Evolutionary conservation across 2,888 invertebrate genomes (phyloP), one percentile per base, ranked within the genome.

Genomic region (Diarsia brunnea): DNA sequence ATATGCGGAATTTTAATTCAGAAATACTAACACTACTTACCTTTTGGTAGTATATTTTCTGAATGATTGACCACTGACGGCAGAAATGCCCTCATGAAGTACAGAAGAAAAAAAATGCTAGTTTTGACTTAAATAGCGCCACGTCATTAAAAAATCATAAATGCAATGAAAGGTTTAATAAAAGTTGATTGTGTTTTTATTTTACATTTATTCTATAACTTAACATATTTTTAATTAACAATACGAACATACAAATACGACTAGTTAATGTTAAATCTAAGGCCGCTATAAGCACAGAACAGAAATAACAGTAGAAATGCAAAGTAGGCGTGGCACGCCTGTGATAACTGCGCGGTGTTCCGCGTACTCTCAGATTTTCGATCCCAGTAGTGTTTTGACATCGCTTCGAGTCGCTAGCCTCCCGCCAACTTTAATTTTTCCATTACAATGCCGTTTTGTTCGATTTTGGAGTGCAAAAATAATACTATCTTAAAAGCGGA

Each of bases 211-310:
- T 63, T 63, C 10, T 43, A 24, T 63, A 63, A n/a, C n/a, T 43
- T 24, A 43, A 63, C 14, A 43, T n/a, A 63, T 63, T n/a, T 47
- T 53, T 55, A 43, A 75, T 51, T 51, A 24, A 4, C 14, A 75
- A n/a, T 64, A 64, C 51, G 27, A 55, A 77, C 63, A 49, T 71
- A 77, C 73, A 79, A 73, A 55, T 73, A 80, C 55, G 77, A 78
- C 77, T 78, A 80, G 77, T 63, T 80, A 55, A 49, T 49, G 31
- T 80, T 55, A 77, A 24, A 45, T 49, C 43, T 63, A 77, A 16
- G 27, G n/a, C 16, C 31, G 24, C 49, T 4, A 21, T n/a, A n/a
- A n/a, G n/a, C n/a, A n/a, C n/a, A 19, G 47, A 78, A 60, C 58
- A 21, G 14, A 12, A 16, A 16, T 21, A 53, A 24, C n/a, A 11